Evolutionary conservation across 2,888 invertebrate species (phyloP), one percentile per base, ranked within the genome.

Genomic region (Latrodectus hesperus): DNA sequence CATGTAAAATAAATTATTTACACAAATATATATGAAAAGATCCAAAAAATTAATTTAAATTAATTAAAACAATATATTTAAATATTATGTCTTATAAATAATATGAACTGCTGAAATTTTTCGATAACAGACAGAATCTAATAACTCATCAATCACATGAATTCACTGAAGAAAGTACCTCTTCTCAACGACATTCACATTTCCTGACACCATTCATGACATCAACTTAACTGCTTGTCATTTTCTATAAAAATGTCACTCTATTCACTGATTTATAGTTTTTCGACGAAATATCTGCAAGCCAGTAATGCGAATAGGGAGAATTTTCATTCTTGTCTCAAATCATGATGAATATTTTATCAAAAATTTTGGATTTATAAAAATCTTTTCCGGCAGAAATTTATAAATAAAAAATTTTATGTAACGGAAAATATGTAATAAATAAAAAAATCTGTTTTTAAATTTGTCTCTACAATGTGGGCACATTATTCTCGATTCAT

Each of bases 61-160:
- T 38, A 38, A 6, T 0, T 38, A 38, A 1, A 38, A 38, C 38
- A 38, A 38, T 3, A 38, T 38, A 38, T 38, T 3, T 6, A 38
- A 3, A 38, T 38, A 38, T 38, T 38, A 6, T 38, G 1, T 38
- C 4, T 4, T 38, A 4, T n/a, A 60, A 60, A 60, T 60, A 16
- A 60, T 60, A 60, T 60, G 6, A 60, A 60, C 60, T 60, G 0
- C 60, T n/a, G 68, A 17, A 17, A 14, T 26, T 17, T 71, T 60
- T 16, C 38, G 55, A 70, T 12, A 79, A 71, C 51, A 49, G 67
- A 71, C 71, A 71, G 68, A 70, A 71, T 79, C 79, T 77, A 52
- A 17, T 11, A 38, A 38, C 49, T 71, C 79, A 79, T 79, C 79
- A 55, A 79, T 79, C 79, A 79, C 49, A 52, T 65, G 68, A 77